Evolutionary conservation across 2,888 invertebrate species (phyloP).

Genomic region (Cyrtodaria siliqua): DNA sequence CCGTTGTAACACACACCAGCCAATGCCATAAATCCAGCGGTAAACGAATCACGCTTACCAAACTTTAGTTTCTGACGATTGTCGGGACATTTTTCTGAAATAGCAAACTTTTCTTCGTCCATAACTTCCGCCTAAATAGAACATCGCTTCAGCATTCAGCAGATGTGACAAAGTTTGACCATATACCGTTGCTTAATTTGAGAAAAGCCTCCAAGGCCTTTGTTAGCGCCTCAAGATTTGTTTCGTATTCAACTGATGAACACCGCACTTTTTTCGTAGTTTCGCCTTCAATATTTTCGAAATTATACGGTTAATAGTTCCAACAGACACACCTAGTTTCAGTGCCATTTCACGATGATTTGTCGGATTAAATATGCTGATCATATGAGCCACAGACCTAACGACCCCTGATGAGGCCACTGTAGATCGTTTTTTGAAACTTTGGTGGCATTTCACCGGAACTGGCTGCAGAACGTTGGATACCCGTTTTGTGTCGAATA

Average conservation of each 20-base stretch:
- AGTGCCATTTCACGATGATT: background rate
- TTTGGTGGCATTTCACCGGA: too few species aligned
- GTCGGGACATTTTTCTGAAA: background rate
- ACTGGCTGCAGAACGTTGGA: too few species aligned
- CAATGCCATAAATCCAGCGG: slow-evolving; percentile 18
- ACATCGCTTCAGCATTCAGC: slow-evolving; percentile 9
- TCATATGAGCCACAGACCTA: background rate
- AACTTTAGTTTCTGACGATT: background rate
- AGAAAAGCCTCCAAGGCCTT: background rate
- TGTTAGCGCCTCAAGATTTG: background rate
- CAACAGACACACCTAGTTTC: background rate
- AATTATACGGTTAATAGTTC: slow-evolving; percentile 10
- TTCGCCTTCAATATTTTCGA: background rate
- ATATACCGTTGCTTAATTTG: background rate
- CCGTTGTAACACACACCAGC: slow-evolving; percentile 16
- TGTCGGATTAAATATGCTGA: background rate
- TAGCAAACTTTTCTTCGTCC: slow-evolving; percentile 7
- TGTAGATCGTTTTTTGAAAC: background rate
- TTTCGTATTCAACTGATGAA: background rate
- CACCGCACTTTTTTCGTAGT: background rate
- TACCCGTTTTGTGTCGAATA: too few species aligned
- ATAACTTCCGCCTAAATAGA: slow-evolving; percentile 20
- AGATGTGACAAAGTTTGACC: slow-evolving; percentile 5
- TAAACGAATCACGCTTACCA: slow-evolving; percentile 4
- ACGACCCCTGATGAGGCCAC: background rate